Evolutionary conservation across 92 coral and sea anemone species (phyloP).

Genomic region (Phenganax marumi): DNA sequence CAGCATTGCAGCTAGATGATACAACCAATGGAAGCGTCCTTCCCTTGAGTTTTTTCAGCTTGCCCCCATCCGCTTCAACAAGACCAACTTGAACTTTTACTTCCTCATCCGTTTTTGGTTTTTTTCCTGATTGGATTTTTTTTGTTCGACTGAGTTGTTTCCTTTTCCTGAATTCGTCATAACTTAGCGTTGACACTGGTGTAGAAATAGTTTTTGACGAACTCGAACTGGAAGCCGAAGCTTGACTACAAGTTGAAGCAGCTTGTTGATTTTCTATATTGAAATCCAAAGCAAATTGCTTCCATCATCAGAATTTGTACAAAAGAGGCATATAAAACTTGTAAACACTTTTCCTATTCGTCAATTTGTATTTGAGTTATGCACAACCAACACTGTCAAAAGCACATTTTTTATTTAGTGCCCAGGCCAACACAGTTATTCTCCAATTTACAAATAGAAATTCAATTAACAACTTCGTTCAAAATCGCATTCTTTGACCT

Average conservation of each 20-base stretch:
- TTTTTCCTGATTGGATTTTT: slow-evolving; percentile 32
- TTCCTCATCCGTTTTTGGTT: slow-evolving; percentile 39
- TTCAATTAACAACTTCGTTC: no score
- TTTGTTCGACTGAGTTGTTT: slow-evolving; percentile 20
- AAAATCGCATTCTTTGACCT: no score
- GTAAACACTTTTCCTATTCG: slow-evolving; percentile 2
- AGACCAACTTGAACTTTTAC: slow-evolving; percentile 61
- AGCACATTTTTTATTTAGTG: no score
- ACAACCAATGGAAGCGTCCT: slow-evolving; percentile 55
- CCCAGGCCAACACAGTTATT: no score
- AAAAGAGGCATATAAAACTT: slow-evolving; percentile 5
- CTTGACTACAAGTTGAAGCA: slow-evolving; percentile 11
- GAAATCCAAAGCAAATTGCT: slow-evolving; percentile 13
- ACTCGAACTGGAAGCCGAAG: slow-evolving; percentile 1
- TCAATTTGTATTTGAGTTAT: neutral
- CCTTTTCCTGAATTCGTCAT: slow-evolving; percentile 21
- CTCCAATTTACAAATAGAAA: no score
- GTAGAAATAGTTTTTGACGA: neutral
- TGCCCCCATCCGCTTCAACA: slow-evolving; percentile 51
- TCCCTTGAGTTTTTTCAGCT: slow-evolving; percentile 55
- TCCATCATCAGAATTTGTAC: neutral
- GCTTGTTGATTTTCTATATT: neutral
- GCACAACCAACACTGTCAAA: neutral
- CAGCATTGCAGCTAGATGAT: slow-evolving; percentile 32
- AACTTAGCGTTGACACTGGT: slow-evolving; percentile 17